A percentile compares a stretch with the other conserved stretches of the same genome.
phyloP scores from a whole-genome alignment of 2,113 vertebrate genomes.

The Procavia capensis region DNA sequence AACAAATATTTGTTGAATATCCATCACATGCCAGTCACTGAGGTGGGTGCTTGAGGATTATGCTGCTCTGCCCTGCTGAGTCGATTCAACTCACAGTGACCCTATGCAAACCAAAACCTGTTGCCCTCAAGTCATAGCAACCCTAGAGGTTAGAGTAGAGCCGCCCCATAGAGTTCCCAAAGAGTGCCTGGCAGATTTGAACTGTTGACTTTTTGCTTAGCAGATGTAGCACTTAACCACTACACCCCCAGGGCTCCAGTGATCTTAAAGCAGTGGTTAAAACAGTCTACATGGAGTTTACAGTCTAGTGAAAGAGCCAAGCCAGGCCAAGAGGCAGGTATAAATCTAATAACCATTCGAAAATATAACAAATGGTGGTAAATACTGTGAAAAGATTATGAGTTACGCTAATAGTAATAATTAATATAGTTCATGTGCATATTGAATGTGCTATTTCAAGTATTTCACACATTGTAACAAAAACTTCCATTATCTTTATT shows the following conservation, averaged over 20 bases:
- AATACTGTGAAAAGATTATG: background rate
- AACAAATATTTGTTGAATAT: constrained; percentile 12
- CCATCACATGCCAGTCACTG: background rate
- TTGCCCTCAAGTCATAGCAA: no score
- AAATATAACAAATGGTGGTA: background rate
- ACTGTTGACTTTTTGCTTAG: no score
- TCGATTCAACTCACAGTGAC: background rate
- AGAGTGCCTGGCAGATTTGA: no score
- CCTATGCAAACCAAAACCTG: no score
- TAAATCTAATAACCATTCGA: background rate
- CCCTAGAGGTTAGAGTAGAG: no score
- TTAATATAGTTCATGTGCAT: background rate
- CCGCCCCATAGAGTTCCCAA: no score
- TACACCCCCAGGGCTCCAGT: background rate
- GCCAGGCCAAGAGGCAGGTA: background rate
- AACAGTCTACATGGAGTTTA: background rate
- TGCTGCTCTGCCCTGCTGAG: background rate
- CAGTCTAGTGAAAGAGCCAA: background rate
- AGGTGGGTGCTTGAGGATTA: background rate
- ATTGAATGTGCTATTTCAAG: background rate
- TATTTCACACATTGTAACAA: constrained; percentile 35
- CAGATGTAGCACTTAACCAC: no score
- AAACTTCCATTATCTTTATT: background rate
- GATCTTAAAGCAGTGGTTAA: background rate
- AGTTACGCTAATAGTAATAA: background rate